Conservation (phyloP, 1,140 invertebrate genomes). For the Globodera ellingtonae region DNA sequence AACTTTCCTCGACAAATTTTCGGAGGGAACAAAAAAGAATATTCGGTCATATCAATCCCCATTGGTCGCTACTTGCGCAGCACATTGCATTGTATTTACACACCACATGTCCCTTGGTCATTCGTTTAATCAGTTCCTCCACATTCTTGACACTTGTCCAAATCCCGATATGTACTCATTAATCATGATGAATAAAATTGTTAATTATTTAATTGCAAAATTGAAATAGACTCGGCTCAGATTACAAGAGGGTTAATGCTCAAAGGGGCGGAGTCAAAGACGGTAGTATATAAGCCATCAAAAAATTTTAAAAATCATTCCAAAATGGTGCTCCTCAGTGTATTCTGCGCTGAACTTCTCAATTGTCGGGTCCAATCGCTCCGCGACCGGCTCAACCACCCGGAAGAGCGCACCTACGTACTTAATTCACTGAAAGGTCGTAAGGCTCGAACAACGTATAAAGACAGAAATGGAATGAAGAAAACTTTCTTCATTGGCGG, state of each 20-base stretch:
- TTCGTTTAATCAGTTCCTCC: not conserved
- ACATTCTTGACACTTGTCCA: not conserved
- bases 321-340: constrained; percentile 4
- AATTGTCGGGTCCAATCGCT: not conserved
- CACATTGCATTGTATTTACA: not conserved
- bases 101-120: not conserved
- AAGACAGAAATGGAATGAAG: not conserved
- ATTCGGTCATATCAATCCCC: not conserved
- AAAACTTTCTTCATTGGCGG: constrained; percentile 10
- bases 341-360: not conserved
- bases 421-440: not conserved
- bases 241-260: too few species aligned
- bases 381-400: constrained; percentile 9
- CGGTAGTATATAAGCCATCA: too few species aligned
- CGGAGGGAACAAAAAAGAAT: not conserved
- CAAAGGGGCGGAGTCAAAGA: too few species aligned
- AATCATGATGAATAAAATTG: not conserved
- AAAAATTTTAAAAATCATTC: too few species aligned
- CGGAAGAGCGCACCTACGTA: not conserved
- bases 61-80: not conserved
- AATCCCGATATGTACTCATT: not conserved
- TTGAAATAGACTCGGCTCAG: too few species aligned
- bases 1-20: not conserved
- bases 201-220: not conserved
- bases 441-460: not conserved